These are phyloP conservation scores for Hirtodrosophila trivittata DNA, from an alignment of 2,888 invertebrate species.

Conservation along the genomic window DNA sequence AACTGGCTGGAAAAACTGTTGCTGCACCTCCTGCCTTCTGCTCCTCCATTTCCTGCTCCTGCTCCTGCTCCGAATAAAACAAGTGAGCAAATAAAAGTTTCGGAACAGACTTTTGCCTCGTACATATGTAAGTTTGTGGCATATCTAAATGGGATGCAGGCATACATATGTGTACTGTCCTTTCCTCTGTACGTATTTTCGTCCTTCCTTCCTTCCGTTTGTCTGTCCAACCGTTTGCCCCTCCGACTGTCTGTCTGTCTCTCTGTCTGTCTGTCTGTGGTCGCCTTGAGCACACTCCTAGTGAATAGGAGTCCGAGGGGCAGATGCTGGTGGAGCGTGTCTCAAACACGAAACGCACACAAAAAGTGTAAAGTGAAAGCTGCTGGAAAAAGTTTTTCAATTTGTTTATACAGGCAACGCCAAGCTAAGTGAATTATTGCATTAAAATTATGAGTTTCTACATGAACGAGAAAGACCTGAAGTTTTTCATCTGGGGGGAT, in stretches of 20 bases:
- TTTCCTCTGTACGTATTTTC: neutral
- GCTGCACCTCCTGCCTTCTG: neutral
- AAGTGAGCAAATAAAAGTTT: conserved; percentile 39
- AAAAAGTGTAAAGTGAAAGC: conserved; percentile 59
- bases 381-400: conserved; percentile 72
- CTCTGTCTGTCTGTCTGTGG: conserved; percentile 14
- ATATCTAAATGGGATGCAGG: conserved; percentile 9
- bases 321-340: neutral
- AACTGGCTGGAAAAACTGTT: conserved; percentile 16
- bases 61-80: neutral
- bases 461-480: conserved; percentile 15
- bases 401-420: conserved; percentile 71
- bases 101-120: conserved; percentile 13
- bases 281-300: conserved; percentile 14
- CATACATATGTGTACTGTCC: neutral
- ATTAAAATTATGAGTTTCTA: conserved; percentile 65
- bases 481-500: conserved; percentile 13
- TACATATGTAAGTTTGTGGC: conserved; percentile 30
- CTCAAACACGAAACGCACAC: conserved; percentile 5
- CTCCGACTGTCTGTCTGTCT: neutral
- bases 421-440: conserved; percentile 68
- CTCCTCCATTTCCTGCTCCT: too few relatives aligned
- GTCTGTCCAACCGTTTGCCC: neutral
- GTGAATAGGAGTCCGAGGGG: neutral
- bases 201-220: neutral